Evolutionary conservation across 2,113 vertebrate species (phyloP).

Genomic region (Epinephelus lanceolatus): DNA sequence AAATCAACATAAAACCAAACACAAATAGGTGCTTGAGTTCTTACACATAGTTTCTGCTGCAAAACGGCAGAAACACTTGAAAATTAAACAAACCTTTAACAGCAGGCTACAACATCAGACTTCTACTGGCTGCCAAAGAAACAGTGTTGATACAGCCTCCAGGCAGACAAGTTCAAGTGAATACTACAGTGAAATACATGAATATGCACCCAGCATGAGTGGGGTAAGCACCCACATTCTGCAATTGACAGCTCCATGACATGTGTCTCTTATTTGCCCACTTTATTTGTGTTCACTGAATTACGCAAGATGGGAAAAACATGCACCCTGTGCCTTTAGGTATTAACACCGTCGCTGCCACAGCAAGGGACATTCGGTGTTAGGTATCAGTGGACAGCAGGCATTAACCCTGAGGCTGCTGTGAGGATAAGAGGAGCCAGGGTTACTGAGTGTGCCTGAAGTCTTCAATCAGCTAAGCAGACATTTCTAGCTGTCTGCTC

Average conservation of each 20-base stretch:
- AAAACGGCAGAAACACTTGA: no score
- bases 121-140: not conserved
- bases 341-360: not conserved
- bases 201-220: not conserved
- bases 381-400: constrained; percentile 22
- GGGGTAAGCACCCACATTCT: not conserved
- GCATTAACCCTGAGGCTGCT: constrained; percentile 35
- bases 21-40: no score
- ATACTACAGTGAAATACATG: not conserved
- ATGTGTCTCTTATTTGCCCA: not conserved
- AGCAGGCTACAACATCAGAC: not conserved
- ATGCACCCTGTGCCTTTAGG: not conserved
- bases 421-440: constrained; percentile 24
- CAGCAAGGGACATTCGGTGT: not conserved
- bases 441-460: constrained; percentile 15
- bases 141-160: not conserved
- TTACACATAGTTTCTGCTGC: no score
- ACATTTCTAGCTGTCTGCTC: constrained; percentile 9
- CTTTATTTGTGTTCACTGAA: constrained; percentile 44
- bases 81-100: not conserved
- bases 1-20: no score
- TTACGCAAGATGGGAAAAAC: constrained; percentile 33
- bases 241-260: not conserved
- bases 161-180: not conserved
- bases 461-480: constrained; percentile 45